Base-by-base conservation (phyloP, 1,140 invertebrate genomes). In the Daktulosphaira vitifoliae region DNA sequence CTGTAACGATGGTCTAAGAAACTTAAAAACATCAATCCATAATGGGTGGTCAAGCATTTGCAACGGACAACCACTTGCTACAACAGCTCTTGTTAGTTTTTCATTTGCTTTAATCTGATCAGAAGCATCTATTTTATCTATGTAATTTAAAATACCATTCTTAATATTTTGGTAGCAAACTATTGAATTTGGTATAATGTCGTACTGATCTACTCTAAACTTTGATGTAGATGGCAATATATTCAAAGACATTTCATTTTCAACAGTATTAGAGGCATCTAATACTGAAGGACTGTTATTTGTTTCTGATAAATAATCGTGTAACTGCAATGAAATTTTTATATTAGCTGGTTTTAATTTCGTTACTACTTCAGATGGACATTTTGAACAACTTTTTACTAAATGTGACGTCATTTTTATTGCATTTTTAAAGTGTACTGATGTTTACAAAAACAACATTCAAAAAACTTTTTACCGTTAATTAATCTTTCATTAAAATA, bases 11-110 rank as follows among this genome's bases (percentile, higher is more conserved):
- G 67, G 65, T 48, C 67, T 38, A 26, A 56, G 46, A 23, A 53
- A 42, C 23, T 68, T 59, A 44, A 69, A 68, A 53, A 69, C 68
- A 26, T 68, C 62, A 16, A 65, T 59, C 66, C 68, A 69, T n/a
- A 68, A 53, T 68, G 65, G 68, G 52, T 69, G 64, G 13, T 68
- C 66, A 39, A 66, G 25, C 64, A 68, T 59, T 38, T 67, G 67
- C 11, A 69, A 62, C 6, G 68, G 64, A 8, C 64, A 42, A 23
- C 67, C 68, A 51, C 67, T 68, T 25, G 56, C 64, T 23, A 53
- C 66, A 46, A 69, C 53, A 25, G 67, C 68, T 64, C 39, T 44
- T 25, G 44, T 18, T 46, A 46, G 16, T 46, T 46, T 46, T 46
- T 46, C 42, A 46, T 46, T 46, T 46, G 42, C 15, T 46, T 22